Evolutionary conservation across 2,888 invertebrate genomes (phyloP), one percentile per base, ranked within the genome.

Genomic region (Sericinus montela): DNA sequence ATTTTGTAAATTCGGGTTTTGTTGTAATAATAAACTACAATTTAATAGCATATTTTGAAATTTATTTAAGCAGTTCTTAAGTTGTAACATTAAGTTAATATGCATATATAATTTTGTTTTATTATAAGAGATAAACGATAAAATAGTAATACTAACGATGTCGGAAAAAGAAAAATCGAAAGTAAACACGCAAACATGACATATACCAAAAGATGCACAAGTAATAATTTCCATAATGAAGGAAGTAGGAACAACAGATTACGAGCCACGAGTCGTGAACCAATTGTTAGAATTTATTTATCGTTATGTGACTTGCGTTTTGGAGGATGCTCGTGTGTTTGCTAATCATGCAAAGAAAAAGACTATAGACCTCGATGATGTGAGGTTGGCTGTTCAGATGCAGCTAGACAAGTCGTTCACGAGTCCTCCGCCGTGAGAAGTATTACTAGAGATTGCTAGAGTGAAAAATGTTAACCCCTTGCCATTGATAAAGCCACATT

Each of bases 271-370:
- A 66, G 96, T 98, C 7, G 93, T 99, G 44, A 97, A 98, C 74
- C 98, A 98, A 75, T 91, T 99, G 59, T 90, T 98, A 19, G 99
- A 99, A 80, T 98, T 98, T 72, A 95, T 97, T 0, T 98, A 97
- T 70, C 91, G 97, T 91, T 92, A 98, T 77, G 95, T 97, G 1
- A 96, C 98, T 3, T 94, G 95, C 45, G 93, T 97, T 32, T 76
- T 98, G 58, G 98, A 98, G 63, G 98, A 98, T 75, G 97, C 98
- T 1, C 90, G 94, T 66, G 93, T 96, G 0, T 98, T 95, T 72
- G 97, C 98, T 0, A 94, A 92, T 62, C 97, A 98, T 78, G 95
- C 97, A 0, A 97, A 96, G 75, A 98, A 98, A 78, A 97, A 97
- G 79, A 91, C 92, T 1, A 94, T 99, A 48, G 98, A 98, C 70